Evolutionary conservation across 2,888 invertebrate genomes (phyloP), one percentile per base, ranked within the genome.

Genomic region (Tineola bisselliella): DNA sequence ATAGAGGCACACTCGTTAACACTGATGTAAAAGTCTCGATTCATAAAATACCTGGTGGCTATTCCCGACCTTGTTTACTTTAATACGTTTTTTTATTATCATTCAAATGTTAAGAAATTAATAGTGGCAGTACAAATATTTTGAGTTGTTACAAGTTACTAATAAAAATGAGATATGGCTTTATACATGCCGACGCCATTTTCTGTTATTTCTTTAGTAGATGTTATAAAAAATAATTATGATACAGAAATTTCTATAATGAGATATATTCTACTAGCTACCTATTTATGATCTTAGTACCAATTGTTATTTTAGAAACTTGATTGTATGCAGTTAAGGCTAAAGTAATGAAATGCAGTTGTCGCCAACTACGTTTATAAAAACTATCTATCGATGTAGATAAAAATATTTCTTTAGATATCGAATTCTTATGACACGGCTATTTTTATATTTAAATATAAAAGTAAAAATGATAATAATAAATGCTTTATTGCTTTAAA

Each of bases 1-100:
- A 83, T 73, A 79, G 68, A 73, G 72, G 68, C 70, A 68, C 25
- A 67, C 79, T 87, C 84, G 84, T 87, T 87, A 87, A 84, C 86
- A 82, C 86, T 74, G 72, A 70, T 81, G 84, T 87, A 77, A 83
- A 81, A 68, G 81, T 80, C 78, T 63, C 52, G 64, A 64, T 65
- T 65, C 68, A 73, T 82, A 76, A 83, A 78, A 84, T 84, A 80
- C 80, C 71, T 67, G 66, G 69, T 70, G 66, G 66, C 61, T 57
- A 59, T 65, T 67, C 65, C 67, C 65, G 64, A 64, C 67, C 69
- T 69, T 80, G 74, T 82, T 78, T 79, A 66, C 76, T 75, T 76
- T 72, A 73, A 30, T 70, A 71, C 65, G 67, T 66, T 61, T 65
- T 38, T 65, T 69, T 69, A 75, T 82, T 81, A 79, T 80, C 75